These are phyloP conservation scores for Upupa epops DNA, from an alignment of 2,113 vertebrate species.

Conservation along the genomic window DNA sequence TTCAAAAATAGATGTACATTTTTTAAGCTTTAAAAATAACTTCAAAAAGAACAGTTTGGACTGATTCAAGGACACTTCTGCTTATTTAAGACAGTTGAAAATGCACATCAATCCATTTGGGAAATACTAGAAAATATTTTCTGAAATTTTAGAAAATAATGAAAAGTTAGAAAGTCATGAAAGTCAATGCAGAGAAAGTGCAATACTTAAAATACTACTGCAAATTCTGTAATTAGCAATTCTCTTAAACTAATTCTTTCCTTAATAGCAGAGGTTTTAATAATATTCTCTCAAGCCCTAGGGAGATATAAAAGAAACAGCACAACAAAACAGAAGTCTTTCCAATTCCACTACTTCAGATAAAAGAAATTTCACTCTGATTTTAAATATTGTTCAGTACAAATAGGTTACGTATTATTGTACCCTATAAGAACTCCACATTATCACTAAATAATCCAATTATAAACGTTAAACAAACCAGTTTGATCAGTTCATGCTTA, in stretches of 20 bases:
- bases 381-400: not conserved
- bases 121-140: too few species aligned
- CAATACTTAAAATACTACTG: not conserved
- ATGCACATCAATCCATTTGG: not conserved
- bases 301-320: not conserved
- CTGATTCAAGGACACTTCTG: not conserved
- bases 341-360: not conserved
- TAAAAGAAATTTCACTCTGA: not conserved
- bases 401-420: not conserved
- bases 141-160: too few species aligned
- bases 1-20: not conserved
- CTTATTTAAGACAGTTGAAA: not conserved
- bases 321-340: not conserved
- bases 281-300: not conserved
- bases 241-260: not conserved
- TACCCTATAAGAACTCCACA: not conserved
- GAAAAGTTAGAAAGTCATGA: not conserved
- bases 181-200: not conserved
- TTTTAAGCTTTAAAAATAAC: not conserved
- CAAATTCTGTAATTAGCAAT: not conserved
- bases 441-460: not conserved
- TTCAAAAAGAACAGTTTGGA: too few species aligned
- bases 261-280: not conserved
- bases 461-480: not conserved
- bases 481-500: not conserved